Conservation (phyloP, 2,888 invertebrate genomes). For the Tridacna gigas region DNA sequence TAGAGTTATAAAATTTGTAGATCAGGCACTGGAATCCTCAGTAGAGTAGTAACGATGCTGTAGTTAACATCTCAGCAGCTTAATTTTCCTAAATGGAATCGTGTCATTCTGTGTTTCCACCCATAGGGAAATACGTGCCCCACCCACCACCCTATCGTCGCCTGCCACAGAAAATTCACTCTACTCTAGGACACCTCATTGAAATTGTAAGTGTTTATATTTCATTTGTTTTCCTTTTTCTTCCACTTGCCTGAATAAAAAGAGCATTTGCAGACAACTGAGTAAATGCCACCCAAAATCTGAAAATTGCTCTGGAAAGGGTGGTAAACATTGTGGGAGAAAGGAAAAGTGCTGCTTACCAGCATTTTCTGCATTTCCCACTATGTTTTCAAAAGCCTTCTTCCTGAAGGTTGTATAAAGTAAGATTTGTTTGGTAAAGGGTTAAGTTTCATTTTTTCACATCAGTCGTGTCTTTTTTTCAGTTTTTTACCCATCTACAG, state of each 20-base stretch:
- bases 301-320: too few relatives aligned
- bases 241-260: too few relatives aligned
- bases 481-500: too few relatives aligned
- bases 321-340: not conserved
- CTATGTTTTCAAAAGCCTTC: not conserved
- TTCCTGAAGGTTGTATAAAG: too few relatives aligned
- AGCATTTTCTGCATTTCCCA: not conserved
- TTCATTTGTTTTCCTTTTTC: not conserved
- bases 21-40: slow-evolving; percentile 29
- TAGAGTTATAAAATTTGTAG: not conserved
- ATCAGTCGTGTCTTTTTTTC: too few relatives aligned
- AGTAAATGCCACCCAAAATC: too few relatives aligned
- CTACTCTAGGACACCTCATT: slow-evolving; percentile 71
- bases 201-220: slow-evolving; percentile 67
- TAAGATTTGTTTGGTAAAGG: too few relatives aligned
- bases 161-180: slow-evolving; percentile 69
- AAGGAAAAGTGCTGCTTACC: not conserved
- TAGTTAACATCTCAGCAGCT: slow-evolving; percentile 66
- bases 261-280: too few relatives aligned
- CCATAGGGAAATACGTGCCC: slow-evolving; percentile 65
- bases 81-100: slow-evolving; percentile 69
- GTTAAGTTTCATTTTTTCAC: too few relatives aligned
- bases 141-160: slow-evolving; percentile 66
- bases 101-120: slow-evolving; percentile 74
- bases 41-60: slow-evolving; percentile 66